Percentiles rank a stretch among this genome's conserved stretches.
phyloP scores from a whole-genome alignment of 2,888 invertebrate species.

The Craniophora ligustri region DNA sequence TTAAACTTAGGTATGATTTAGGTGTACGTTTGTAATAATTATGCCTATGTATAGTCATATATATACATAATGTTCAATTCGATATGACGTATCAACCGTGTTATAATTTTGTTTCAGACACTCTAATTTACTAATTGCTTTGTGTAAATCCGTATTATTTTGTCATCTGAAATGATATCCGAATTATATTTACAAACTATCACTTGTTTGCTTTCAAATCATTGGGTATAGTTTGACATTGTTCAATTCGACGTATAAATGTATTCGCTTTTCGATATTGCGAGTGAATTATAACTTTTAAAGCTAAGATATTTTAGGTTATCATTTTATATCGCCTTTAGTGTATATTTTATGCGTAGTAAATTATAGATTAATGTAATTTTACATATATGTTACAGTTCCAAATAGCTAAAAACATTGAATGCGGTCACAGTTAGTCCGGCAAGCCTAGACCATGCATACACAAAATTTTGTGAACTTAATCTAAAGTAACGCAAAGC shows the following conservation, averaged over 20 bases:
- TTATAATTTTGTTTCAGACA: neutral
- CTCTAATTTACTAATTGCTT: constrained; percentile 1
- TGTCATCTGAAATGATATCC: neutral
- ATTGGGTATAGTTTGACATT: constrained; percentile 16
- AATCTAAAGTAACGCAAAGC: constrained; percentile 67
- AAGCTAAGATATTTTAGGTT: no score
- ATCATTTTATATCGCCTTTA: no score
- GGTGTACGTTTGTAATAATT: no score
- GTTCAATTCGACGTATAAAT: no score
- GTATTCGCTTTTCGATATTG: no score
- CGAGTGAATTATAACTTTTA: no score
- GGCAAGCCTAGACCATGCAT: constrained; percentile 56
- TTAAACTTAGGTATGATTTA: no score
- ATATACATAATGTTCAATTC: neutral
- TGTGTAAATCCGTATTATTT: neutral
- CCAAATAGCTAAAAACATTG: no score
- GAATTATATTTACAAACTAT: neutral
- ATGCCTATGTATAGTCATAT: no score
- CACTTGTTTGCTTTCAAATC: neutral
- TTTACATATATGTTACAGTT: no score
- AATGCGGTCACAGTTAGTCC: constrained; percentile 44
- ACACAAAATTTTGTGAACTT: constrained; percentile 72
- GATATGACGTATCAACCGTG: neutral
- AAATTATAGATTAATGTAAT: no score
- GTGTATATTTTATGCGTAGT: no score